phyloP scores from a whole-genome alignment of 2,797 vertebrate genomes.

The Denticeps clupeoides region DNA sequence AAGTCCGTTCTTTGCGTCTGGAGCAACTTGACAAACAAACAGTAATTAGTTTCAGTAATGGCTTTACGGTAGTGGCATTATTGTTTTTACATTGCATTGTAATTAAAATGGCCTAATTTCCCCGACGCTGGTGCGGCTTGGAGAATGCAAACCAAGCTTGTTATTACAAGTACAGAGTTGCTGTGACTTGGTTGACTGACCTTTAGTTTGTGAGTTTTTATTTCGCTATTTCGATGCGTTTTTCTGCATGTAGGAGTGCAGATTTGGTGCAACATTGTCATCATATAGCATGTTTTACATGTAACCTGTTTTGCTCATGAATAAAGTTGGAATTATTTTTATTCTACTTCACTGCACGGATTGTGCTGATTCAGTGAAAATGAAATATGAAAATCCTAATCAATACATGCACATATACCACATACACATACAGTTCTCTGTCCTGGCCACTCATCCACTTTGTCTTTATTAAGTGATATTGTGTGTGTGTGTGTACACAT shows the following conservation, averaged over 20 bases:
- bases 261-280: no score
- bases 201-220: slow-evolving; percentile 25
- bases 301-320: slow-evolving; percentile 10
- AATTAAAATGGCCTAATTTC: slow-evolving; percentile 17
- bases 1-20: background rate
- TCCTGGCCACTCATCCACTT: slow-evolving; percentile 7
- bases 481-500: background rate
- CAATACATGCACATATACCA: no score
- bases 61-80: no score
- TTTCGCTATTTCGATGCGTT: background rate
- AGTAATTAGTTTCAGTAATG: slow-evolving; percentile 52
- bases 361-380: no score
- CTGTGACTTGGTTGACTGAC: slow-evolving; percentile 16
- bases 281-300: no score
- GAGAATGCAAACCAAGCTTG: no score
- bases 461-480: slow-evolving; percentile 5
- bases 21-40: slow-evolving; percentile 45
- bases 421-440: no score
- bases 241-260: background rate
- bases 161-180: slow-evolving; percentile 10
- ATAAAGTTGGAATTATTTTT: no score
- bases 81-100: slow-evolving; percentile 23
- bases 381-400: no score
- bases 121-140: background rate
- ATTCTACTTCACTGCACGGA: no score